Conservation (phyloP, 64 coral and sea anemone genomes). For the Astreopora myriophthalma region DNA sequence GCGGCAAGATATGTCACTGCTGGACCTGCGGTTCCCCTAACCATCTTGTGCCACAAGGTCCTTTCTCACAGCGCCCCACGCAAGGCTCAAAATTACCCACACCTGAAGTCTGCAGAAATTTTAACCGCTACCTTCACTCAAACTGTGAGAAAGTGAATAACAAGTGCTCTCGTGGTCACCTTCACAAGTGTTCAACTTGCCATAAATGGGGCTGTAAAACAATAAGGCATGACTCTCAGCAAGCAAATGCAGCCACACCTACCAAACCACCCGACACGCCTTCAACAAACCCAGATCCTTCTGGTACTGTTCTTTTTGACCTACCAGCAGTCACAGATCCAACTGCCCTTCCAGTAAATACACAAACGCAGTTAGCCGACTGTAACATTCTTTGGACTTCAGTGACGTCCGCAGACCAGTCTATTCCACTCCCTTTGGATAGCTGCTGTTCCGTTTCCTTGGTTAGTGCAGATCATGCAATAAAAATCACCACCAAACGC, state of each 20-base stretch:
- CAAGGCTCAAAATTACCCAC: background rate
- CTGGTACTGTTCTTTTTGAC: background rate
- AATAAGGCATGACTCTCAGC: background rate
- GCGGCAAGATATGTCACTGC: background rate
- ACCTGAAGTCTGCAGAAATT: conserved; percentile 1
- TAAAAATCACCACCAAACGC: background rate
- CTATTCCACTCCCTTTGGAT: background rate
- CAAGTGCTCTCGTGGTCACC: background rate
- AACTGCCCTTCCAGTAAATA: background rate
- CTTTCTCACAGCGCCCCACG: background rate
- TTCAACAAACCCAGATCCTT: background rate
- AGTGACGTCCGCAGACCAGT: background rate
- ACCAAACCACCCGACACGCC: background rate
- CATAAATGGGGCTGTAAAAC: conserved; percentile 4
- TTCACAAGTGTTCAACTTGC: background rate
- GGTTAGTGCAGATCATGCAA: background rate
- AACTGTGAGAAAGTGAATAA: background rate
- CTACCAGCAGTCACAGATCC: background rate
- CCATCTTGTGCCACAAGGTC: no score
- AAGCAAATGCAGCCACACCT: background rate
- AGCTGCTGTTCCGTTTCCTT: background rate
- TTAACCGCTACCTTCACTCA: background rate
- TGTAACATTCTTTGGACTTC: background rate
- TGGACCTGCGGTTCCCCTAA: no score
- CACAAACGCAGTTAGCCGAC: background rate